phyloP scores from a whole-genome alignment of 2,888 invertebrate species.

The Galeruca laticollis region DNA sequence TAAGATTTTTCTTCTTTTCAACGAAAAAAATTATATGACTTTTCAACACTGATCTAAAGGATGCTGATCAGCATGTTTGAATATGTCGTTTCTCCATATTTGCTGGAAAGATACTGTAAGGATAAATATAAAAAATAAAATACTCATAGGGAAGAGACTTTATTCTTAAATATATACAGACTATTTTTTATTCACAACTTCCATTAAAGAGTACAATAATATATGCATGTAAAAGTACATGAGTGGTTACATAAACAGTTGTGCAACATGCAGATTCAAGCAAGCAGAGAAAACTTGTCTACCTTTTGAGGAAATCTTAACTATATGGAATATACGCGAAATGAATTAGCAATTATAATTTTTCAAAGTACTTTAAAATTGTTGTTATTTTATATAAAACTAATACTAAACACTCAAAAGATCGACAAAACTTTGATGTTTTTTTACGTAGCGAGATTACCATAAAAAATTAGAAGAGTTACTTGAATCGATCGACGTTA shows the following conservation, averaged over 20 bases:
- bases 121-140: neutral
- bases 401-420: conserved; percentile 6
- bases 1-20: too few species aligned
- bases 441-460: conserved; percentile 15
- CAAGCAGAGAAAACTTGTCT: conserved; percentile 44
- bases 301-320: conserved; percentile 19
- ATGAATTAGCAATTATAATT: too few species aligned
- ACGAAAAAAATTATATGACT: too few species aligned
- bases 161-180: conserved; percentile 60
- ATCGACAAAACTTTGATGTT: neutral
- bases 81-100: too few species aligned
- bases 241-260: conserved; percentile 70
- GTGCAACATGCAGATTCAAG: conserved; percentile 56
- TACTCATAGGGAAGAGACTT: conserved; percentile 36
- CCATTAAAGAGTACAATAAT: conserved; percentile 54
- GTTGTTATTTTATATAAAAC: neutral
- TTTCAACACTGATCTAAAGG: too few species aligned
- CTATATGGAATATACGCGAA: neutral
- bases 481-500: conserved; percentile 18
- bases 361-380: neutral
- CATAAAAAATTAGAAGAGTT: conserved; percentile 1
- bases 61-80: too few species aligned
- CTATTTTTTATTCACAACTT: conserved; percentile 58
- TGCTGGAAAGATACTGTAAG: neutral
- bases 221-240: conserved; percentile 53